Evolutionary conservation across 2,888 invertebrate species (phyloP), one percentile per base, ranked within the genome.

Genomic region (Dryocosmus kuriphilus): DNA sequence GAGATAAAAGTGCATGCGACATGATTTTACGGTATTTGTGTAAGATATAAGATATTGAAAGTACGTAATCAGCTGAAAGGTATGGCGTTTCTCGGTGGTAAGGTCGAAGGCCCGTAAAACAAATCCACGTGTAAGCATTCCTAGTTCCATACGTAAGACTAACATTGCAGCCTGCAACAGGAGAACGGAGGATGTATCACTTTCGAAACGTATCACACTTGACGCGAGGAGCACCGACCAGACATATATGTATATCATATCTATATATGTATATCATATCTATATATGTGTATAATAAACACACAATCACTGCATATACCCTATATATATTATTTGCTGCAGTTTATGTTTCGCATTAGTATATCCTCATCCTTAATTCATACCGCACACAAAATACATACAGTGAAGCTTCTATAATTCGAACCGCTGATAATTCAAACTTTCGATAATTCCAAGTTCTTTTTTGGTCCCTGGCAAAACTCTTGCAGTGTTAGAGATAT

Each of bases 121-220:
- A 75, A 79, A 80, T 80, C 79, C 82, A 80, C 81, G 81, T 82
- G 79, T 80, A 82, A 81, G 82, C 81, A 82, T 82, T 83, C 79
- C 82, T 82, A 80, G 77, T 80, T 78, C 55, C 77, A 78, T 80
- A 80, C 79, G 76, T 83, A 81, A 81, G 81, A 78, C 77, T 81
- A 81, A 79, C 46, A 71, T 71, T 60, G 63, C 79, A 79, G 81
- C 75, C 80, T 80, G 80, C 80, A 77, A 79, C 77, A 76, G 79
- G 81, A 80, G 78, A 63, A 46, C 77, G 78, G 79, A 81, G 81
- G 83, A 83, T 82, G 80, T 81, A 81, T 83, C 81, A 81, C 79
- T 83, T 83, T 82, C 81, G 81, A 81, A 83, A 82, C 82, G 81
- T 80, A 79, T 81, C 83, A 78, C 83, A 82, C 80, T 83, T 82